Evolutionary conservation across 2,113 vertebrate genomes (phyloP), one percentile per base, ranked within the genome.

Genomic region (Alethe castanea): DNA sequence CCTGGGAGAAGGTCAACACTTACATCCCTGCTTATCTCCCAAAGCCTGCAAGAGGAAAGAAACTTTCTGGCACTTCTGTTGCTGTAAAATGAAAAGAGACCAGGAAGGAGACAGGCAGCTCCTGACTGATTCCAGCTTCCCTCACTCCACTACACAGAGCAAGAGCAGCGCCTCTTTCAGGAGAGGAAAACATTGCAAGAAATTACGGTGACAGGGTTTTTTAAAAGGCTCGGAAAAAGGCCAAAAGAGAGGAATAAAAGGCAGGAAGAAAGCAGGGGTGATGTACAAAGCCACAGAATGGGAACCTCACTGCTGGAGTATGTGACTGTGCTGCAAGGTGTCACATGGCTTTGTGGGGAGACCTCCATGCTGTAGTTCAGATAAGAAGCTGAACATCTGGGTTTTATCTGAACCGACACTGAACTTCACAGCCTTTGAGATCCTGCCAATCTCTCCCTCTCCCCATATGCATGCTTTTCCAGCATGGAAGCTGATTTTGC

Each of bases 391-490:
- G 40, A 86, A 88, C 67, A 90, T 80, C 56, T 83, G 72, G 15
- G 11, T 88, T 90, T 93, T 66, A 92, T 79, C 64, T 0, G 0
- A 86, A 78, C 56, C 20, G 60, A 88, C 81, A 33, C 69, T 94
- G 69, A 94, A 86, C 72, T 88, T 72, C 62, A 83, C 2, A 87
- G 66, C 47, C 59, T 91, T 88, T 86, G 82, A 92, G 85, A 94
- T 78, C 50, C 44, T 88, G 90, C 54, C 79, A 88, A 67, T 53
- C 47, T 54, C 54, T 61, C 36, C 16, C 35, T 72, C 67, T 60
- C 17, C n/a, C 29, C 3, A 2, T 23, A 70, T 26, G 28, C 6
- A 2, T 47, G 23, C 38, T 88, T 29, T 83, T 93, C 67, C 82
- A 92, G 19, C 0, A 0, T 78, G 57, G 72, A 92, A 84, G 40